Base-by-base conservation (phyloP, 2,888 invertebrate genomes). In the Hoplodrina ambigua region DNA sequence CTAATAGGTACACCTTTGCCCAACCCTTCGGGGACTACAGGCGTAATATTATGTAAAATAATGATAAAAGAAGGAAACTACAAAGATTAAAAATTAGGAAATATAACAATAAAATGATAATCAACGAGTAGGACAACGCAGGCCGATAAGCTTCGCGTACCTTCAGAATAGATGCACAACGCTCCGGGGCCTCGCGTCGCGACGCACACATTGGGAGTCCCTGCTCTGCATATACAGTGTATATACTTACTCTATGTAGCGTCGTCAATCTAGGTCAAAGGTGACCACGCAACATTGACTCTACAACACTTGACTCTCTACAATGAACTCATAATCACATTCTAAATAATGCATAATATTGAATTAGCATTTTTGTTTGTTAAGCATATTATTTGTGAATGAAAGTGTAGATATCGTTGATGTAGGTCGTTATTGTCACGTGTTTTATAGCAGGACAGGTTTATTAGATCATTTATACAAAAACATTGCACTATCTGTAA, bases 211-310 rank as follows among this genome's bases (percentile, higher is more conserved):
- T 25, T 25, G 25, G 25, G 25, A 25, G 2, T 25, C 25, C 25
- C 25, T 25, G 25, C 25, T 25, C 25, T 25, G 2, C 25, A 25
- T 53, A 52, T 41, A 55, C 52, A 55, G 60, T 78, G 33, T 57
- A 50, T 17, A 33, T 25, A n/a, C n/a, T n/a, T 37, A 37, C 53
- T 62, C 67, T 65, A 73, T 68, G 62, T 69, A 65, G 65, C 49
- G 57, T 61, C 37, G 61, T 59, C 64, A 72, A 80, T 75, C 73
- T 80, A 56, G 86, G 88, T 75, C 85, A 88, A 81, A 89, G 87
- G 86, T 88, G 84, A 86, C 69, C 81, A 74, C 82, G 85, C 77
- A 67, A 86, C 84, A 85, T 80, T 86, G 86, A 84, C 84, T 86
- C 64, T 20, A 50, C 50, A 55, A 70, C 67, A 69, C 68, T 74